Base-by-base conservation (phyloP, 2,888 invertebrate genomes). In the Caenorhabditis auriculariae region DNA sequence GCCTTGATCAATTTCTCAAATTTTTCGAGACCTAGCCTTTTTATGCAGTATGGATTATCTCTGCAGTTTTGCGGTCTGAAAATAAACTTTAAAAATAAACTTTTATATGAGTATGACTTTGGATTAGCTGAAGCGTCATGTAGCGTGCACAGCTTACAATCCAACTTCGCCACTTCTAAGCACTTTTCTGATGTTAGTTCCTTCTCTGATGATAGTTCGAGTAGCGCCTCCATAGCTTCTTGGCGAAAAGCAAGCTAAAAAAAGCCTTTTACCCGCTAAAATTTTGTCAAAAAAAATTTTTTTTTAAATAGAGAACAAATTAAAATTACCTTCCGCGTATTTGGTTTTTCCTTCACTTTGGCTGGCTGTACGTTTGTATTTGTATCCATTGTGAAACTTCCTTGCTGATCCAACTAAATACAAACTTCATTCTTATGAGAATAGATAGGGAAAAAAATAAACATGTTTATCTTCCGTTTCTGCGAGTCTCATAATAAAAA, bases 1-100 rank as follows among this genome's bases (percentile, higher is more conserved):
- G 24, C 43, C 29, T 66, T 66, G 32, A 74, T 61, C 48, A 76
- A 46, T 55, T 79, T 80, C 24, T 79, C 75, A 42, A 76, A 75
- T 32, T 76, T 77, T 45, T 80, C 78, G 32, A 76, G 49, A 5
- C 80, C 80, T 1, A 80, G 54, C 12, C 76, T 69, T 21, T 68
- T 57, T 7, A 78, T 67, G 46, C 79, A 79, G 39, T 70, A 76
- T 19, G 79, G 76, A 52, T 74, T 75, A 46, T 76, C 68, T 2
- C 69, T 68, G 54, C 76, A 76, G 53, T 75, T 75, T 15, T 45
- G 39, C 7, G 45, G 42, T 32, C 63, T 60, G 50, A n/a, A 56
- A 43, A 35, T 15, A 15, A 15, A 35, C 12, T 35, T 9, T 1
- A 15, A 9, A 4, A 38, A 39, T 12, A 1, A 12, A 15, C 39